Percentiles rank a stretch among this genome's conserved stretches.
Conservation (phyloP, 1,140 invertebrate genomes). For the Panonychus citri region DNA sequence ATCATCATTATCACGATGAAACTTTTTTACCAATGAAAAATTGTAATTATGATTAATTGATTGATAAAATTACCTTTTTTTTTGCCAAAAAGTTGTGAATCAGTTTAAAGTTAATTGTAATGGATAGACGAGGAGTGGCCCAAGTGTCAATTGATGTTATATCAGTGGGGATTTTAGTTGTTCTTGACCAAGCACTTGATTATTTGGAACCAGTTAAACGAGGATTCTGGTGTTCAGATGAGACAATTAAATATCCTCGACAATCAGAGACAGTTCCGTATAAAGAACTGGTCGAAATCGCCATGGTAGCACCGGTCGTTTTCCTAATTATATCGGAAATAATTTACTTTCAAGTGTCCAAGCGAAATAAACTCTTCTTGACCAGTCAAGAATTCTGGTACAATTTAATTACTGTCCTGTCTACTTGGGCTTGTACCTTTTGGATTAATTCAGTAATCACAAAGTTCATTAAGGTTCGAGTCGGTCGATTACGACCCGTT, state of each 20-base stretch:
- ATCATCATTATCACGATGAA: no score
- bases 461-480: conserved; percentile 41
- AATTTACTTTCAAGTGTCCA: background rate
- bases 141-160: no score
- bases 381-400: background rate
- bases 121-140: no score
- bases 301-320: background rate
- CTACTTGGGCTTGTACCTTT: background rate
- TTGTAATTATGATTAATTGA: no score
- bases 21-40: no score
- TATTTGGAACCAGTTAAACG: conserved; percentile 1
- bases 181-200: background rate
- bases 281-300: background rate
- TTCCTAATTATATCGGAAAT: background rate
- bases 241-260: conserved; percentile 4
- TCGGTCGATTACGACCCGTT: conserved; percentile 70
- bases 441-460: background rate
- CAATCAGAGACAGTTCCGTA: conserved; percentile 47
- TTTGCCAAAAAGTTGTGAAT: no score
- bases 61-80: no score
- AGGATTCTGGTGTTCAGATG: conserved; percentile 5
- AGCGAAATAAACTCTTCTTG: background rate
- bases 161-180: no score
- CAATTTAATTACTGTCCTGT: background rate
- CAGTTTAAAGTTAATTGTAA: no score